These are phyloP conservation scores for Tholera decimalis DNA, from an alignment of 2,888 invertebrate species.

Conservation along the genomic window DNA sequence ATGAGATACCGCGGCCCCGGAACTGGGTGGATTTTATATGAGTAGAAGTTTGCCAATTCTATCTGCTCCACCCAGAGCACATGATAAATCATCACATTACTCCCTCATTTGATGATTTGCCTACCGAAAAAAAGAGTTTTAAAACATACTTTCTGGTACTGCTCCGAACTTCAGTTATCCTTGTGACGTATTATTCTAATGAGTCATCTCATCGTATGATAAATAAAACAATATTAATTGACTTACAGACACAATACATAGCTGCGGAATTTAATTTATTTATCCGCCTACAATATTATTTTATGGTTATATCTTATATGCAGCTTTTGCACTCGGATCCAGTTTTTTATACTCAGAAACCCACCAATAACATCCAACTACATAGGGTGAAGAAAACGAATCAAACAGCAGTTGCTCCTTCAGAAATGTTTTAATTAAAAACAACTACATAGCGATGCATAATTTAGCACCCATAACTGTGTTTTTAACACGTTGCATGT, in stretches of 20 bases:
- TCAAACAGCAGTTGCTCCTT: conserved; percentile 7
- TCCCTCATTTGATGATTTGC: no score
- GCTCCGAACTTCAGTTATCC: no score
- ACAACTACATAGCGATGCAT: conserved; percentile 30
- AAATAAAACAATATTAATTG: background rate
- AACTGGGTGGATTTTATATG: no score
- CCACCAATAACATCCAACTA: conserved; percentile 18
- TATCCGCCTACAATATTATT: conserved; percentile 5
- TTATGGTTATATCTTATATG: conserved; percentile 14
- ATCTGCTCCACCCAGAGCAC: no score
- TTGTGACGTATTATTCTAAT: background rate
- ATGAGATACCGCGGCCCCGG: no score
- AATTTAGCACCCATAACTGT: conserved; percentile 38
- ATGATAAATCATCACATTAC: no score
- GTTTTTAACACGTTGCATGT: conserved; percentile 23
- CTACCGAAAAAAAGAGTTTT: no score
- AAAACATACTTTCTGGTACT: no score
- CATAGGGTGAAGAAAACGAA: conserved; percentile 28
- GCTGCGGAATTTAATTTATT: conserved; percentile 12
- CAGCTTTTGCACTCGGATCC: conserved; percentile 23
- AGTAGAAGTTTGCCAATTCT: no score
- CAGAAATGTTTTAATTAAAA: conserved; percentile 51
- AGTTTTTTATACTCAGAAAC: conserved; percentile 24
- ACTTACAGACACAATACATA: background rate
- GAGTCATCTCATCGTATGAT: background rate